phyloP scores from a whole-genome alignment of 2,888 invertebrate genomes.

The Norana najaformis region DNA sequence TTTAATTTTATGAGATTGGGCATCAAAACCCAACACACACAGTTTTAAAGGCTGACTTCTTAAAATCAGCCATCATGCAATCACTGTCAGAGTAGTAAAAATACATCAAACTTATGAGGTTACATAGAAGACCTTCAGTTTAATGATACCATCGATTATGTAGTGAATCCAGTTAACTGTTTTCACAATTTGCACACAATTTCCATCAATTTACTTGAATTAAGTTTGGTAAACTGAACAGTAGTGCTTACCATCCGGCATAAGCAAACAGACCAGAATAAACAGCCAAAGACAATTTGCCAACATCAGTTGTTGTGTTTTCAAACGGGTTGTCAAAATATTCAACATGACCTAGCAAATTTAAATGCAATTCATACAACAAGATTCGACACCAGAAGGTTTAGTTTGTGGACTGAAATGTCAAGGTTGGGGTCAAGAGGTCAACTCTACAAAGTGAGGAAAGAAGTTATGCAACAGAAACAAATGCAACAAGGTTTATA shows the following conservation, averaged over 20 bases:
- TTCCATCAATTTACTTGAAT: not conserved
- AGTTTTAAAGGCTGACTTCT: not conserved
- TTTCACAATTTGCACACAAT: not conserved
- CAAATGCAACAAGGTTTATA: not conserved
- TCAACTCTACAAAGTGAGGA: not conserved
- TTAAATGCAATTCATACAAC: not conserved
- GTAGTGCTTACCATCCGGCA: constrained; percentile 59
- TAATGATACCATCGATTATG: no score
- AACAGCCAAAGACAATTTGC: constrained; percentile 57
- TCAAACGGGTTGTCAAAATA: constrained; percentile 52
- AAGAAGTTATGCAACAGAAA: no score
- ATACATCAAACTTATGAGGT: no score
- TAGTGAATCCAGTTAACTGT: not conserved
- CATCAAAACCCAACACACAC: not conserved
- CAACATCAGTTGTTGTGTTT: constrained; percentile 49
- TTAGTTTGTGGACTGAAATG: not conserved
- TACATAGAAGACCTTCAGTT: no score
- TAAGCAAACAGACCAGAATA: constrained; percentile 63
- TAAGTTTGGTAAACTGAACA: not conserved
- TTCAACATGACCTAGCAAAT: constrained; percentile 53
- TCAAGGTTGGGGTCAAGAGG: not conserved
- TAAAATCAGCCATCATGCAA: no score
- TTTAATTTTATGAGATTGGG: no score
- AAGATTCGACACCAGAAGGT: not conserved
- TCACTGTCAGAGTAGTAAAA: no score